phyloP scores from a whole-genome alignment of 1,140 invertebrate genomes.

The Pogonomyrmex barbatus region DNA sequence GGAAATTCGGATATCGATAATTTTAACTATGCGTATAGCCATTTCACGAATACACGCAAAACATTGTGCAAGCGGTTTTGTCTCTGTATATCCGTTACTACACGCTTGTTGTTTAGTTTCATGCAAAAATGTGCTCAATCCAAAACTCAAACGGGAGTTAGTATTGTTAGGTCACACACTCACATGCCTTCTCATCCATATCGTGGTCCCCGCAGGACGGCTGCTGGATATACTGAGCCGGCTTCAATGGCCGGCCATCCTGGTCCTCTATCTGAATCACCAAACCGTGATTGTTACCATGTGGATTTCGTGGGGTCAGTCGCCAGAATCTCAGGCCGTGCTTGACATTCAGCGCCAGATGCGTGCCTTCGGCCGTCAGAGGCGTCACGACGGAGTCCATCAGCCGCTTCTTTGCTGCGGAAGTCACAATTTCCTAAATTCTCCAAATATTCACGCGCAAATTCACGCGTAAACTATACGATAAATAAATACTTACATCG shows the following conservation, averaged over 20 bases:
- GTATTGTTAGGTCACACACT: conserved; percentile 86
- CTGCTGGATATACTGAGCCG: conserved; percentile 86
- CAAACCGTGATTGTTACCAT: conserved; percentile 87
- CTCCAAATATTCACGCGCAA: background rate
- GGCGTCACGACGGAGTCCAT: conserved; percentile 87
- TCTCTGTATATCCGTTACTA: conserved; percentile 54
- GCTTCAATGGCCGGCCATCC: conserved; percentile 86
- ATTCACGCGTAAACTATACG: background rate
- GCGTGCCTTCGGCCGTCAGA: conserved; percentile 79
- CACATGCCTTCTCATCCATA: conserved; percentile 85
- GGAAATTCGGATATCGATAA: background rate
- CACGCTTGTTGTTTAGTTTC: conserved; percentile 72
- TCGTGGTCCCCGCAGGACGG: conserved; percentile 82
- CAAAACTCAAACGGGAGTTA: conserved; percentile 79
- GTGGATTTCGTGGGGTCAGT: conserved; percentile 71
- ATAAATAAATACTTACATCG: conserved; percentile 83
- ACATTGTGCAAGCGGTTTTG: background rate
- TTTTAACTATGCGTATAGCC: background rate
- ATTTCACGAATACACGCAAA: too few species aligned
- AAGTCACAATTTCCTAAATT: conserved; percentile 20
- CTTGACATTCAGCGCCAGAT: conserved; percentile 82
- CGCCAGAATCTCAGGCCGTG: conserved; percentile 82
- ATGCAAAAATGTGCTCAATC: conserved; percentile 66
- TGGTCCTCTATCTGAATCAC: conserved; percentile 89
- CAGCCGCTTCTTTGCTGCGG: conserved; percentile 86